Base-by-base conservation (phyloP, 1,140 invertebrate genomes). In the Druon quercuslanigerum region DNA sequence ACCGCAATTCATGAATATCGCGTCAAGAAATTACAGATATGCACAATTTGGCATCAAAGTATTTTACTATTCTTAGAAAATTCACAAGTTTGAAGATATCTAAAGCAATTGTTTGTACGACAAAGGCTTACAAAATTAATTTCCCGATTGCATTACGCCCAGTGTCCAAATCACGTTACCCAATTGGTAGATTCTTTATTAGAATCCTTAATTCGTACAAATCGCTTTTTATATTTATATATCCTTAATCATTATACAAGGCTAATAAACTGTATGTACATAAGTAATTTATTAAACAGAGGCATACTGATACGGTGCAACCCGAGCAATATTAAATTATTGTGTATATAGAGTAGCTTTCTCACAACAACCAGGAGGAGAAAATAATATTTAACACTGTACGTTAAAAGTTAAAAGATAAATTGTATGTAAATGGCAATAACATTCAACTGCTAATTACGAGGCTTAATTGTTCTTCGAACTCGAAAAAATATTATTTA, bases 401-500 rank as follows among this genome's bases (percentile, higher is more conserved):
- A 51, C 25, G 80, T 79, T 82, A 79, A 82, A 80, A 80, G 79
- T 81, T 73, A 80, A 72, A 52, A 79, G 46, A 51, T n/a, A 50
- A 54, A 19, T 50, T n/a, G 51, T 17, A 51, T 71, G 12, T 51
- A 71, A 50, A 71, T 71, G 50, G 14, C 20, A 78, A 84, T 72
- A 74, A 71, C 71, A 73, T 51, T 3, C 40, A 46, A 66, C 50
- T 50, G 54, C 16, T 33, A 76, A 33, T 66, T 52, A 66, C 17
- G 51, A 73, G 75, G 51, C 60, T 20, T 74, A 56, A n/a, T 70
- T 71, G 51, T 20, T 51, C 25, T 72, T 70, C 3, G 8, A 72
- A 51, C 20, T 46, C 40, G 13, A 60, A 56, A 75, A 89, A 91
- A 91, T 90, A 91, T 91, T 91, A 91, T 88, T 90, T 90, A 91